phyloP scores from a whole-genome alignment of 2,888 invertebrate species.

The Crepidodera aurea region DNA sequence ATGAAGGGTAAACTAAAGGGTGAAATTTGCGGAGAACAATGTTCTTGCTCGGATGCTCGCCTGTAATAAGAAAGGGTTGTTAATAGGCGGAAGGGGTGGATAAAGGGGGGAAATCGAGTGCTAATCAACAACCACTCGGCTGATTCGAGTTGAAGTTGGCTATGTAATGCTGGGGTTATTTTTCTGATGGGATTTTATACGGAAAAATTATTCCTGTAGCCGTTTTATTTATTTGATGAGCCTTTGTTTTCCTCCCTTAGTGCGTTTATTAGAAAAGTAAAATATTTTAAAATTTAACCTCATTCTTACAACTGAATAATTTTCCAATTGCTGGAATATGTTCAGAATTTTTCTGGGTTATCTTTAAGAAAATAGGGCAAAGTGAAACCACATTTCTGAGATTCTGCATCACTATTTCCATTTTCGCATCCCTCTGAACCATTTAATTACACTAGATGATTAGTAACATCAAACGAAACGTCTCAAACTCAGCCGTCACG shows the following conservation, averaged over 20 bases:
- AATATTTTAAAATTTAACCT: too few relatives aligned
- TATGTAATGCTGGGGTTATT: not conserved
- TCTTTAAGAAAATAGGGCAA: too few relatives aligned
- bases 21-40: constrained; percentile 4
- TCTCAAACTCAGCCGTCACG: not conserved
- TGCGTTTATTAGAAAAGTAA: too few relatives aligned
- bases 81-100: constrained; percentile 10
- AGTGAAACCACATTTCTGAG: too few relatives aligned
- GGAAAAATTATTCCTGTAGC: not conserved
- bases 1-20: constrained; percentile 6
- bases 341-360: too few relatives aligned
- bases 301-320: too few relatives aligned
- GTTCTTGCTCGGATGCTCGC: not conserved
- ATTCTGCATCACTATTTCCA: too few relatives aligned
- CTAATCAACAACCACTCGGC: constrained; percentile 11
- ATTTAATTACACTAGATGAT: not conserved
- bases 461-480: not conserved
- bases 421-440: not conserved
- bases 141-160: constrained; percentile 3
- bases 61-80: constrained; percentile 7
- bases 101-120: constrained; percentile 10
- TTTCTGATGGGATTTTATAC: not conserved
- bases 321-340: too few relatives aligned
- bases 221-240: too few relatives aligned
- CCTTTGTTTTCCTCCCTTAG: too few relatives aligned